Conservation (phyloP, 2,888 invertebrate genomes). For the Macrophya alboannulata region DNA sequence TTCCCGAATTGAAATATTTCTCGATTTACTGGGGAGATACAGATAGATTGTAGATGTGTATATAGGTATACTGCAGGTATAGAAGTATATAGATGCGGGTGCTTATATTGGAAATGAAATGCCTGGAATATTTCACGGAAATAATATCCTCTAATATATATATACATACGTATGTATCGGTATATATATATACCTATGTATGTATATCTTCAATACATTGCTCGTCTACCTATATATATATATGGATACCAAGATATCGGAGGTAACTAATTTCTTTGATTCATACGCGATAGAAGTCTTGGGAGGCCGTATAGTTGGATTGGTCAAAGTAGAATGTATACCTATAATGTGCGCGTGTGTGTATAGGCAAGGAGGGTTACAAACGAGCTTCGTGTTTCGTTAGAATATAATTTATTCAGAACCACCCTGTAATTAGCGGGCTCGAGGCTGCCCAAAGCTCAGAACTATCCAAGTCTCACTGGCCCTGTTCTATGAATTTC, state of each 20-base stretch:
- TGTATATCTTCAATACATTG: neutral
- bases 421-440: constrained; percentile 74
- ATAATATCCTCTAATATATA: constrained; percentile 27
- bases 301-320: neutral
- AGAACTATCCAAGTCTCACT: constrained; percentile 66
- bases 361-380: constrained; percentile 60
- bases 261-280: constrained; percentile 40
- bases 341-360: neutral
- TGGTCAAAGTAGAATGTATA: neutral
- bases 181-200: neutral
- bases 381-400: constrained; percentile 70
- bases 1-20: constrained; percentile 69
- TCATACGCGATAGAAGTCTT: constrained; percentile 56
- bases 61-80: constrained; percentile 13
- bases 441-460: constrained; percentile 67
- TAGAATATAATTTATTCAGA: constrained; percentile 74
- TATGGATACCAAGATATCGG: constrained; percentile 5
- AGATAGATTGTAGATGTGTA: constrained; percentile 23
- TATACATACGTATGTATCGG: neutral
- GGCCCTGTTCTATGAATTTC: constrained; percentile 72
- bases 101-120: constrained; percentile 73
- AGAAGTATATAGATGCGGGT: neutral
- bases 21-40: constrained; percentile 67
- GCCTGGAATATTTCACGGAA: constrained; percentile 70
- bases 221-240: neutral